Base-by-base conservation (phyloP, 2,888 invertebrate species). In the Rapana venosa region DNA sequence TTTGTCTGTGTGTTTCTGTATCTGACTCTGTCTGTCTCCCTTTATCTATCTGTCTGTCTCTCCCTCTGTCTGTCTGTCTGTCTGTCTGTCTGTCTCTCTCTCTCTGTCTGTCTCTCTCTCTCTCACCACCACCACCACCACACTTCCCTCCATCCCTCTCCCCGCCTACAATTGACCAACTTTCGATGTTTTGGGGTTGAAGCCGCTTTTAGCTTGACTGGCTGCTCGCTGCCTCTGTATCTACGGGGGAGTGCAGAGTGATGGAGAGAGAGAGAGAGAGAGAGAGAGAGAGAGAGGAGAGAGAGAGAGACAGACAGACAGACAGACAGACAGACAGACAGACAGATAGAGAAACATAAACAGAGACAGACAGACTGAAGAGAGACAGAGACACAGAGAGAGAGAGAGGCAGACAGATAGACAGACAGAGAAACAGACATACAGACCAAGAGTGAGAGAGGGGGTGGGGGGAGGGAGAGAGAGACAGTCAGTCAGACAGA, bases 271-370 rank as follows among this genome's bases (percentile, higher is more conserved):
- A 66, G 70, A 87, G 77, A 87, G 87, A 87, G 77, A 70, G 77
- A 87, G 70, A 36, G 35, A 61, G 87, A 66, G 87, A 8, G 30
- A 87, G 87, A 87, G 36, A 87, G 47, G 87, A 87, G 66, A 87
- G 66, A 66, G 87, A 66, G 58, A 70, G 85, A 61, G 30, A 79
- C 81, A 88, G 81, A 88, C n/a, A 77, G 77, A 88, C 58, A 56
- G 79, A 56, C n/a, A 87, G 66, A 87, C 66, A 87, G 30, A 87
- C n/a, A 87, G 30, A 88, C 66, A 87, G 66, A 87, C n/a, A 79
- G 30, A 88, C 22, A 79, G 79, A 30, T 1, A 88, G 81, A 79
- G 56, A 79, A 58, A 88, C 81, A 79, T n/a, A 79, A 30, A 88
- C 0, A 88, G 56, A 56, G 56, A 81, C 56, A 88, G 79, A 79